These are phyloP conservation scores for Caenorhabditis afra DNA, from an alignment of 2,888 invertebrate species.

Conservation along the genomic window DNA sequence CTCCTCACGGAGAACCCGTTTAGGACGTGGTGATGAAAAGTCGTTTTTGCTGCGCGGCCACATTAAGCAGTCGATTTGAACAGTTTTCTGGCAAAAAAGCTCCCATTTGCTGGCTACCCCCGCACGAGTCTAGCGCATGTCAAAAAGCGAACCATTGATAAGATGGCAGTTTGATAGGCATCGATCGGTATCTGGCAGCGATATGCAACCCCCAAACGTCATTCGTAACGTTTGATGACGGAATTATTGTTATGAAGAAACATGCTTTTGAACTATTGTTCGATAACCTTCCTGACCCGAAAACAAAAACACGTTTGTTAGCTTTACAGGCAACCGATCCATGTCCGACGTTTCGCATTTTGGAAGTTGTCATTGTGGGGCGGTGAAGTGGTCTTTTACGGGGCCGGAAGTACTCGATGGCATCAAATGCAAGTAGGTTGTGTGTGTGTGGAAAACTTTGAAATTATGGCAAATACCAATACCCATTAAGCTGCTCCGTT, in stretches of 20 bases:
- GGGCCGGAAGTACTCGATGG: slow-evolving; percentile 67
- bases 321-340: background rate
- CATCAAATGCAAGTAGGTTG: slow-evolving; percentile 71
- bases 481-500: slow-evolving; percentile 82
- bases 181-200: slow-evolving; percentile 21
- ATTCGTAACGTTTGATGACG: background rate
- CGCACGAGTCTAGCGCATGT: too few species aligned
- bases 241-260: too few species aligned
- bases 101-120: slow-evolving; percentile 20
- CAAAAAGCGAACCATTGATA: slow-evolving; percentile 13
- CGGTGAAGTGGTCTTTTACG: slow-evolving; percentile 66
- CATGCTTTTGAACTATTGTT: too few species aligned
- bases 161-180: slow-evolving; percentile 34
- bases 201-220: background rate
- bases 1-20: slow-evolving; percentile 49
- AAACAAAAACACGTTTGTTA: too few species aligned
- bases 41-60: slow-evolving; percentile 4
- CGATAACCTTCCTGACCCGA: too few species aligned
- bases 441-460: too few species aligned
- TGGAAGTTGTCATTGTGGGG: slow-evolving; percentile 74
- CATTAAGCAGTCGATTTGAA: slow-evolving; percentile 25
- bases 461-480: too few species aligned
- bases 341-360: slow-evolving; percentile 60
- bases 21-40: slow-evolving; percentile 24
- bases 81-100: slow-evolving; percentile 22